Evolutionary conservation across 2,888 invertebrate genomes (phyloP), one percentile per base, ranked within the genome.

Genomic region (Cephus sareptanus): DNA sequence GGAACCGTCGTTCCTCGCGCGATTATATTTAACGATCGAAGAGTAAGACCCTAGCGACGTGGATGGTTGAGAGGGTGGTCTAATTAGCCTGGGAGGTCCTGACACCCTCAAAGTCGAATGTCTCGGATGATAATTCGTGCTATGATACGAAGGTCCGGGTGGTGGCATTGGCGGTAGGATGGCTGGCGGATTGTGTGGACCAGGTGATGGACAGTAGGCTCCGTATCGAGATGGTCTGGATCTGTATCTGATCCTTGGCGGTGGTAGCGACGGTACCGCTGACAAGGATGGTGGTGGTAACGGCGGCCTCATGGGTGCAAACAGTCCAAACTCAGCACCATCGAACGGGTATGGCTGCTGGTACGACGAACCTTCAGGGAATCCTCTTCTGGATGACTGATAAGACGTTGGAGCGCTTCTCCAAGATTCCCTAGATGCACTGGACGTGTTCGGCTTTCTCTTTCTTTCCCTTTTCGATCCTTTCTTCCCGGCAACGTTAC

Each of bases 321-420:
- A 33, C 0, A 83, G 83, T 9, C 82, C 82, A 3, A 83, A 88
- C 6, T 34, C 74, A 23, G 71, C 33, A 71, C 71, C 13, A 75
- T 84, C 83, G 33, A 83, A 87, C 23, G 81, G 85, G 31, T 33
- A 34, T 9, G 76, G 85, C n/a, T 85, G 82, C 31, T 85, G 86
- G 1, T 71, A 71, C 9, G 71, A 9, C 3, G 71, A 71, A 71
- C 15, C 33, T 1, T 71, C 33, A 13, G 71, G 31, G 23, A 56
- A 56, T 56, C 56, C 56, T 56, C 56, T 23, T 56, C 56, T 56
- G 2, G 56, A 9, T 23, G 56, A 23, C 9, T 23, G 33, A 34
- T 33, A 71, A 30, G 71, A 33, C 11, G 23, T 15, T 1, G 11
- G 71, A 33, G 30, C 31, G 30, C 31, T 71, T 71, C 71, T 34